Evolutionary conservation across 2,797 vertebrate species (phyloP).

Genomic region (Enteromius viviparus): DNA sequence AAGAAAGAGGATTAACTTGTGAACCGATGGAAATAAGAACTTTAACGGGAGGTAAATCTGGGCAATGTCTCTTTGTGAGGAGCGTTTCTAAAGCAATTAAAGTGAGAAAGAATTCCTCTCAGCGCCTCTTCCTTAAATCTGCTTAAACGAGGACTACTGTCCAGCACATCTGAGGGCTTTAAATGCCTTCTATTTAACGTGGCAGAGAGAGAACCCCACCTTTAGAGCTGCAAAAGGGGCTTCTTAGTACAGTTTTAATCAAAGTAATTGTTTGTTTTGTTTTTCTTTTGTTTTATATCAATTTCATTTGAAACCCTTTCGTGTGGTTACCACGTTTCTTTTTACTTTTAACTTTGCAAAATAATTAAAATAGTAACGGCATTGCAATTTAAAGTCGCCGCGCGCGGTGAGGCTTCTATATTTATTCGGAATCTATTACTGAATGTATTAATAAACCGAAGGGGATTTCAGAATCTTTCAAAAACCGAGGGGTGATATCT

Average conservation of each 20-base stretch:
- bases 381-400: not conserved
- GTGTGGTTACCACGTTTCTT: not conserved
- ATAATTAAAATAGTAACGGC: not conserved
- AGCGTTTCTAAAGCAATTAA: constrained; percentile 96
- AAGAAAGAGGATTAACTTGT: constrained; percentile 95
- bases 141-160: constrained; percentile 89
- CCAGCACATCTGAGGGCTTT: constrained; percentile 85
- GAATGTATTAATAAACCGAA: not conserved
- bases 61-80: constrained; percentile 90
- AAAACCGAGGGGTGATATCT: not conserved
- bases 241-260: constrained; percentile 35
- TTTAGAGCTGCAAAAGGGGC: constrained; percentile 47
- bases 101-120: constrained; percentile 92
- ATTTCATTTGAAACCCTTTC: not conserved
- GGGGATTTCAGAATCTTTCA: not conserved
- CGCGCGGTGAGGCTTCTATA: not conserved
- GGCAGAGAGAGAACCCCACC: constrained; percentile 59
- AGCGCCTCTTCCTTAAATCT: constrained; percentile 89
- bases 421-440: not conserved
- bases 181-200: constrained; percentile 74
- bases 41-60: constrained; percentile 94
- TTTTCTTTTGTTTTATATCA: not conserved
- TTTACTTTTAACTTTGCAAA: not conserved
- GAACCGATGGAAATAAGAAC: constrained; percentile 93
- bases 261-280: constrained; percentile 1